phyloP scores from a whole-genome alignment of 2,797 vertebrate genomes.

The Cossypha niveicapilla region DNA sequence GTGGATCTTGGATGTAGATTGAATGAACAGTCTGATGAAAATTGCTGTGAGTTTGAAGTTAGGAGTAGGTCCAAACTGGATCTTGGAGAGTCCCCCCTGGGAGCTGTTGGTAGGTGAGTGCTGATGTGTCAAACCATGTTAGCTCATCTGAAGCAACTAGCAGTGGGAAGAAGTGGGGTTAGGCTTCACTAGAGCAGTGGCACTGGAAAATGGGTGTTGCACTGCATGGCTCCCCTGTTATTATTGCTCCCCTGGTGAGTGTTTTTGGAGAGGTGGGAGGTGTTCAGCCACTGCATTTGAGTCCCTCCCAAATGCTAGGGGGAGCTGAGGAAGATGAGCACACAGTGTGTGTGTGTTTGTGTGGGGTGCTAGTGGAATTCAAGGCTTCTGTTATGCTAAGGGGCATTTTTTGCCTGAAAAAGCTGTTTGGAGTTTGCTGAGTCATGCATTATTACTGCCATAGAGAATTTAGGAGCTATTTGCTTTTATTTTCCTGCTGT shows the following conservation, averaged over 20 bases:
- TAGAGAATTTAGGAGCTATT: neutral
- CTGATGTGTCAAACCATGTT: fast-evolving
- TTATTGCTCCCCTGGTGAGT: neutral
- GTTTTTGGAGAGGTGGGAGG: neutral
- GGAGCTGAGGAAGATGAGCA: neutral
- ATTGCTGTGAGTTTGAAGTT: neutral
- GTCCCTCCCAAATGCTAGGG: neutral
- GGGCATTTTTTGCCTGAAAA: neutral
- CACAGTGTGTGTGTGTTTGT: neutral
- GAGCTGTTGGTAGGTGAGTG: neutral
- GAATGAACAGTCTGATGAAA: neutral
- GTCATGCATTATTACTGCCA: neutral
- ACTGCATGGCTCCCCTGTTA: fast-evolving
- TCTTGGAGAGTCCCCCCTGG: neutral
- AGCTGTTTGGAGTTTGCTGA: neutral
- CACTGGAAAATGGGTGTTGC: neutral
- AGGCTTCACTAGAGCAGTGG: neutral
- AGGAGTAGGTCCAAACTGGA: neutral
- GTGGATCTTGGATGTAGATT: neutral
- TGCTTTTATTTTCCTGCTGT: neutral
- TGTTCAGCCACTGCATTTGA: neutral
- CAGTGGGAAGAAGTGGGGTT: neutral
- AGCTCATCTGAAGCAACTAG: neutral
- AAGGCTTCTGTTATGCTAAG: neutral
- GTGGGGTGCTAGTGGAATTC: neutral